Evolutionary conservation across 2,797 vertebrate genomes (phyloP).

Genomic region (Semaprochilodus insignis): DNA sequence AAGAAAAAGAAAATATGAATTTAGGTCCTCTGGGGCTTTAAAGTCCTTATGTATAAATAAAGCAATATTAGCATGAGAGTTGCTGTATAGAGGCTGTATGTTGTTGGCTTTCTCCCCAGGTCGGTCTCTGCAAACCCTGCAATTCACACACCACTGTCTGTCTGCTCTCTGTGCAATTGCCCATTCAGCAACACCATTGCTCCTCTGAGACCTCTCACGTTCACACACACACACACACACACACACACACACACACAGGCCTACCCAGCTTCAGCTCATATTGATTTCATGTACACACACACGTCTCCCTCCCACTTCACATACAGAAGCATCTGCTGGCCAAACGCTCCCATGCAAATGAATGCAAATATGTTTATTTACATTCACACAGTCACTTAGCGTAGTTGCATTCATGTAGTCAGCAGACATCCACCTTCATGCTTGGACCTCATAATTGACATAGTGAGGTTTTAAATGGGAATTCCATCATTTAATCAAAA

Average conservation of each 20-base stretch:
- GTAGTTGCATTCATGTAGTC: not conserved
- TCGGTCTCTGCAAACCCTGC: constrained; percentile 38
- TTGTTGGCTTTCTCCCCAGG: not conserved
- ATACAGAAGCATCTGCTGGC: constrained; percentile 12
- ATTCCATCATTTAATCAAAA: no score
- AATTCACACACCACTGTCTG: constrained; percentile 34
- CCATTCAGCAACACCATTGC: constrained; percentile 48
- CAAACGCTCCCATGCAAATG: constrained; percentile 13
- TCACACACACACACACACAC: constrained; percentile 34
- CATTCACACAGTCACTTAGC: not conserved
- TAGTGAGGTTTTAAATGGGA: not conserved
- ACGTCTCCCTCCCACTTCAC: constrained; percentile 10
- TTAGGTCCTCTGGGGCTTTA: no score
- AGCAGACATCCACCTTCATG: not conserved
- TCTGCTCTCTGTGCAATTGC: constrained; percentile 39
- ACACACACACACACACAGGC: constrained; percentile 23
- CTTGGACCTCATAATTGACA: not conserved
- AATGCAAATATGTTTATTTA: constrained; percentile 39
- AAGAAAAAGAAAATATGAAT: no score
- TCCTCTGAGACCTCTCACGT: constrained; percentile 44
- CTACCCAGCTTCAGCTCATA: constrained; percentile 25
- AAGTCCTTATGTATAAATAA: not conserved
- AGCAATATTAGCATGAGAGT: not conserved
- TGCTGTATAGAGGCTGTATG: not conserved
- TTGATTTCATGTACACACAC: constrained; percentile 18